Evolutionary conservation across 2,797 vertebrate species (phyloP), one percentile per base, ranked within the genome.

Genomic region (Acrocephalus scirpaceus): DNA sequence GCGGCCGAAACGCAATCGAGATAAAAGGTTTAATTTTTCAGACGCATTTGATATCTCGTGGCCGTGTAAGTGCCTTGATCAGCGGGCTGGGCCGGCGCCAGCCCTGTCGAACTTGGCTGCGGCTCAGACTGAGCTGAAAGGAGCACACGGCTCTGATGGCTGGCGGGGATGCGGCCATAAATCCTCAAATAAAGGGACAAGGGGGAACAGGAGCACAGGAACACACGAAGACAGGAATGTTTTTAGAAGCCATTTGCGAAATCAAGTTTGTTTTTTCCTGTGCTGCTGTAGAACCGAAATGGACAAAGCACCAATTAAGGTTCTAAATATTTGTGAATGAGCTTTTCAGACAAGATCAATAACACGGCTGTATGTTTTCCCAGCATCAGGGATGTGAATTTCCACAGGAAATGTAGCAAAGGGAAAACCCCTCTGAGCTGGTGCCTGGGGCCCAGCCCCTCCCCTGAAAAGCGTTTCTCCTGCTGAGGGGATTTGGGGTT

Each of bases 11-110:
- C 2, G 26, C 85, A 44, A 80, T 80, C 67, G 60, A 25, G 87
- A 83, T 45, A 64, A 88, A 86, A 93, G 92, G 61, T 64, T 91
- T 94, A 80, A 80, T 88, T 90, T 90, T 83, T 91, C 64, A 53
- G 60, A 20, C 7, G 69, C 50, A 1, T 80, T 87, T 74, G 92
- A 58, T 79, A 82, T 17, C 85, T 70, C 36, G 29, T 10, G 61
- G 71, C 75, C 75, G 18, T 71, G 66, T 18, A 44, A 83, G 82
- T 27, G 57, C 69, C 79, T n/a, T 10, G 82, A 70, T 92, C 69
- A 56, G 54, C 1, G 36, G n/a, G 54, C 86, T 90, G 90, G 75
- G 34, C n/a, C 2, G 9, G 23, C 82, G 88, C 90, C 88, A 90
- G 66, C 2, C 5, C n/a, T 42, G 9, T 6, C 25, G 27, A 42